Percentiles rank a stretch among this genome's conserved stretches.
Evolutionary conservation across 2,113 vertebrate species (phyloP).

Genomic region (Caranx ignobilis): DNA sequence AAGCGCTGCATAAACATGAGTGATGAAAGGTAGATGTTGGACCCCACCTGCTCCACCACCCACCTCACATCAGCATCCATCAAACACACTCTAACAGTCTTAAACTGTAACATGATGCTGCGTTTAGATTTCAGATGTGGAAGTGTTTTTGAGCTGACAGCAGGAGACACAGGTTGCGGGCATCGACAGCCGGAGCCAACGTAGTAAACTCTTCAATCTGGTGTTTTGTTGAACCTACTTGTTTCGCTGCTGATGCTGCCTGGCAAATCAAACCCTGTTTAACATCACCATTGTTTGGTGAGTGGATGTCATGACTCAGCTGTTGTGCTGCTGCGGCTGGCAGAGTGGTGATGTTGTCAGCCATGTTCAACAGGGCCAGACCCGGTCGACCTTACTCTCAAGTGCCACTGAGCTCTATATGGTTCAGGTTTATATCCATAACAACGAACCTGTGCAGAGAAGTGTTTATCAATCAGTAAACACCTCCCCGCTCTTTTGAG

Average conservation of each 20-base stretch:
- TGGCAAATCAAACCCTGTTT: conserved; percentile 24
- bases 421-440: neutral
- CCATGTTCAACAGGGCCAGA: neutral
- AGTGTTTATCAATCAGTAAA: neutral
- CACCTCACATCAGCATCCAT: conserved; percentile 2
- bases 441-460: too few species aligned
- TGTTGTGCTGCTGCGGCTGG: neutral
- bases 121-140: neutral
- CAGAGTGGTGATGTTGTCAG: neutral
- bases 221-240: conserved; percentile 37
- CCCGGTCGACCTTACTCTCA: neutral
- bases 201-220: neutral
- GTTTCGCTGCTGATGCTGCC: conserved; percentile 7
- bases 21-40: neutral
- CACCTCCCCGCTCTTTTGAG: neutral
- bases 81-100: conserved; percentile 17
- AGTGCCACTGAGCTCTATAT: neutral
- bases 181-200: neutral
- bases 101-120: neutral
- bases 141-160: conserved; percentile 14
- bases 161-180: neutral
- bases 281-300: conserved; percentile 10
- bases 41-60: neutral
- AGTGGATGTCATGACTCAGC: conserved; percentile 29
- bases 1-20: neutral